phyloP scores from a whole-genome alignment of 1,140 invertebrate species.

The Cheumatopsyche charites region DNA sequence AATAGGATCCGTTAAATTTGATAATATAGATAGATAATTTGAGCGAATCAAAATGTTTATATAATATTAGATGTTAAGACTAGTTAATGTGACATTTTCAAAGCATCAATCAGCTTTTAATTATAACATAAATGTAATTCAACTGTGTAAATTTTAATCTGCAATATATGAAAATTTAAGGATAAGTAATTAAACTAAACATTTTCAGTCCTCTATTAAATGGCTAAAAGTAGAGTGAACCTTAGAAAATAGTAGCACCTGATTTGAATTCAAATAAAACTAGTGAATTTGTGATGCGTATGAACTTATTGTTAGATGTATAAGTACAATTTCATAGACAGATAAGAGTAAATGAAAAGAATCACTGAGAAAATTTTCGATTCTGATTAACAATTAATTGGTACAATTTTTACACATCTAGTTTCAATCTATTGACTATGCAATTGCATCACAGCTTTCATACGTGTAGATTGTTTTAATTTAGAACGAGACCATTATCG shows the following conservation, averaged over 20 bases:
- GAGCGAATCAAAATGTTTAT: not conserved
- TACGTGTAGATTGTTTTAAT: not conserved
- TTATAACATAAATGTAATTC: not conserved
- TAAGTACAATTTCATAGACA: no score
- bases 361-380: not conserved
- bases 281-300: no score
- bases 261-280: not conserved
- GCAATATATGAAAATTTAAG: not conserved
- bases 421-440: slow-evolving; percentile 16
- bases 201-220: slow-evolving; percentile 22
- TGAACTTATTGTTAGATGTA: no score
- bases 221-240: slow-evolving; percentile 15
- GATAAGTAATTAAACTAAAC: not conserved
- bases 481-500: not conserved
- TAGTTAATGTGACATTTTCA: slow-evolving; percentile 31
- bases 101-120: not conserved
- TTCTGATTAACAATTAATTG: not conserved
- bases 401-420: slow-evolving; percentile 1
- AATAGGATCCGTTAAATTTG: no score
- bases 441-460: slow-evolving; percentile 23
- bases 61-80: slow-evolving; percentile 31
- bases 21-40: no score
- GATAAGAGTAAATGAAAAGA: not conserved
- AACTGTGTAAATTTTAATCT: not conserved
- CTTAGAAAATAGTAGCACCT: slow-evolving; percentile 23